Base-by-base conservation (phyloP, 1,140 invertebrate genomes). In the Penaeus japonicus region DNA sequence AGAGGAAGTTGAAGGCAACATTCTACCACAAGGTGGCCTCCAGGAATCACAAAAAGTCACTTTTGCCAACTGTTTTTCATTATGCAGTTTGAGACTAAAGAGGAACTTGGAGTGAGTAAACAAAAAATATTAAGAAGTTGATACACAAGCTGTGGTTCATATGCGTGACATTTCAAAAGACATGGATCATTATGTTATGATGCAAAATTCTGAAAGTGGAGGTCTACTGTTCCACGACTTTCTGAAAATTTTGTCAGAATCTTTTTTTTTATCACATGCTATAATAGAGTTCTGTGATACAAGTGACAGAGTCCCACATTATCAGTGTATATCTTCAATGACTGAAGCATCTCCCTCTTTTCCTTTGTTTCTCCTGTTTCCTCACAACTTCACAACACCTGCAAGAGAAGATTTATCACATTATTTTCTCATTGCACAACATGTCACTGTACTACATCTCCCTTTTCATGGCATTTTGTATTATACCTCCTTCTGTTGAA, bases 371-470 rank as follows among this genome's bases (percentile, higher is more conserved):
- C 32, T 57, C 47, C 70, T 82, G 47, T 87, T 88, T 75, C 79
- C 79, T 83, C 24, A 54, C 62, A 83, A 65, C 80, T 88, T 88
- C 87, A 88, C 87, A 88, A 88, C 80, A 88, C 87, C 87, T 88
- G 87, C 87, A 88, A 88, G 87, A 88, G 53, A 88, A 88, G 81
- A 88, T 57, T 88, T 65, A 70, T 57, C 80, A 78, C 47, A 88
- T 88, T 88, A 88, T 35, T 88, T 57, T 84, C 65, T 77, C 32
- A 59, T 78, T 32, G 75, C 79, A 81, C 47, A 87, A 80, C 77
- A 80, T 39, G 59, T 55, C 39, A 77, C 81, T 77, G 10, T 12
- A 47, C 47, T 47, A 47, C 47, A 47, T 47, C 10, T 47, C 47
- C 47, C 47, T 47, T 47, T 10, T 47, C 47, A 47, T 47, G 47